phyloP scores from a whole-genome alignment of 2,888 invertebrate genomes.

The Galeruca laticollis region DNA sequence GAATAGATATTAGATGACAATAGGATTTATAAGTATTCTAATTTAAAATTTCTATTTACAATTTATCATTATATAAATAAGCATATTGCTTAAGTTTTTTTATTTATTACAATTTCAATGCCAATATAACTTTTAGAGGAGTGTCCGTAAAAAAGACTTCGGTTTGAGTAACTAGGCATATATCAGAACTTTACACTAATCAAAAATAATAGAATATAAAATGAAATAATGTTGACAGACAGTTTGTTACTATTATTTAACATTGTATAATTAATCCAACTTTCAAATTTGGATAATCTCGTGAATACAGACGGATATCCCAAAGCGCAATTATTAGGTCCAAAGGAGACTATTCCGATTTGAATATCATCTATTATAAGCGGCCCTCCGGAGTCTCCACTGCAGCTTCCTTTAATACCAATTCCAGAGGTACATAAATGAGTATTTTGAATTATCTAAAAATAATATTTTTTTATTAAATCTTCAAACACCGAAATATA shows the following conservation, averaged over 20 bases:
- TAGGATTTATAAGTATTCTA: no score
- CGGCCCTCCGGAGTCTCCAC: constrained; percentile 51
- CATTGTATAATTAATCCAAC: constrained; percentile 43
- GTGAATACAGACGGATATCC: constrained; percentile 48
- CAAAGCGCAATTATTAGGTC: constrained; percentile 34
- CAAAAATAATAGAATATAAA: background rate
- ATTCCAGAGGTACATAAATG: constrained; percentile 47
- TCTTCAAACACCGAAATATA: no score
- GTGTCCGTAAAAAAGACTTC: no score
- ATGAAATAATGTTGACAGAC: background rate
- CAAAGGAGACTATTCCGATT: constrained; percentile 50
- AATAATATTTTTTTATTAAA: constrained; percentile 9
- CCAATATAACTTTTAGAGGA: no score
- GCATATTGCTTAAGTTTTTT: no score
- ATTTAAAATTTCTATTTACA: no score
- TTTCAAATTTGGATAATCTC: constrained; percentile 38
- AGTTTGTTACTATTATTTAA: constrained; percentile 5
- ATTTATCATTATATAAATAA: no score
- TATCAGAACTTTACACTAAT: background rate
- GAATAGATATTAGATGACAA: no score
- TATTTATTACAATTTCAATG: no score
- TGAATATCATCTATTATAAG: constrained; percentile 44
- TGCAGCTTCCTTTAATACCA: constrained; percentile 44
- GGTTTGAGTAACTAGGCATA: no score
- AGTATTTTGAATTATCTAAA: constrained; percentile 34